These are phyloP conservation scores for Smutsia gigantea DNA, from an alignment of 2,797 vertebrate species.

Conservation along the genomic window DNA sequence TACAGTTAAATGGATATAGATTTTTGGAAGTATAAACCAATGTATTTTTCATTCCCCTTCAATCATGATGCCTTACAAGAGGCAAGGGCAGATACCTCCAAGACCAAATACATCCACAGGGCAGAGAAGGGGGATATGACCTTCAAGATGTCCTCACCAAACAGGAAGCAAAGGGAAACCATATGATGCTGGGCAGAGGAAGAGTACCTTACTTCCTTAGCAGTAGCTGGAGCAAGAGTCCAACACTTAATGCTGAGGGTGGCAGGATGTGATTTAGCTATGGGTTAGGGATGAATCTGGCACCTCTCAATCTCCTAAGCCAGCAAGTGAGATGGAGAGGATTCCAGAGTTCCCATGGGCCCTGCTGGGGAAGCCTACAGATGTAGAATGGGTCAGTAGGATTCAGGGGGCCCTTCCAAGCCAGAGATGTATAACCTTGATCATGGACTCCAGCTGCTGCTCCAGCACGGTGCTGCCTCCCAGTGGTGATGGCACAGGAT, in stretches of 20 bases:
- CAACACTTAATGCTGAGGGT: neutral
- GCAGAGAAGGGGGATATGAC: neutral
- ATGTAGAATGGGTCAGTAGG: neutral
- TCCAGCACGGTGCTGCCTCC: neutral
- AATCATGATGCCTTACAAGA: neutral
- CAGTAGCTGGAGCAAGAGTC: neutral
- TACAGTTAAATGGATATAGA: neutral
- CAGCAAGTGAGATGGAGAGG: neutral
- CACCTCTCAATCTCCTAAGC: neutral
- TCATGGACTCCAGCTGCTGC: neutral
- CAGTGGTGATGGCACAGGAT: neutral
- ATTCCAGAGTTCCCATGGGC: neutral
- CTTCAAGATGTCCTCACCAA: neutral
- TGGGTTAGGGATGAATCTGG: neutral
- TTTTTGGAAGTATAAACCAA: neutral
- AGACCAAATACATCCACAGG: neutral
- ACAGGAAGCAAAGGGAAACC: neutral
- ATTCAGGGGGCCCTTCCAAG: neutral
- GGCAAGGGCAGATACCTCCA: neutral
- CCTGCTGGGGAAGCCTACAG: neutral
- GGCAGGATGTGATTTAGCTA: neutral
- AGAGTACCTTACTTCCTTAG: neutral
- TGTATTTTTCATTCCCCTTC: neutral
- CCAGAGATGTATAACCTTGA: neutral
- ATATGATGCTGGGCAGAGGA: neutral